Evolutionary conservation across 2,113 vertebrate genomes (phyloP).

Genomic region (Crotophaga sulcirostris): DNA sequence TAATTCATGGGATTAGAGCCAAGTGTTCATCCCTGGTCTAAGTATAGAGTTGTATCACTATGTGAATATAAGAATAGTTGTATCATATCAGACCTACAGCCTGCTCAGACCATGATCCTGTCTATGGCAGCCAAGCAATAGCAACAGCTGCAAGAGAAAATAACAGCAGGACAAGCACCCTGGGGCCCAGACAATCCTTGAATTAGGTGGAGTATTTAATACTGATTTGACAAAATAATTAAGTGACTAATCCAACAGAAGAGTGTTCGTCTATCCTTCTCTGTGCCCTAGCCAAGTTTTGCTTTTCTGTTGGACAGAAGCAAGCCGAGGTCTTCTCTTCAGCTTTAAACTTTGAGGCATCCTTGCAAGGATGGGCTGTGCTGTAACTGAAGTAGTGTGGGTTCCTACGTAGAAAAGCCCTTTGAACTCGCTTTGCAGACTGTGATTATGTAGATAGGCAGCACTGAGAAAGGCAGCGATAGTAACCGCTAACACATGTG

Average conservation of each 20-base stretch:
- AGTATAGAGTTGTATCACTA: background rate
- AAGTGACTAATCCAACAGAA: rapidly evolving
- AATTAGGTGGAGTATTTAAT: background rate
- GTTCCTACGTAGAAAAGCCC: background rate
- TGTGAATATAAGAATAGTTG: background rate
- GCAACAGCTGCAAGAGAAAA: background rate
- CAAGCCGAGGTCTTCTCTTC: background rate
- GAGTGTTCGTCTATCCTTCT: background rate
- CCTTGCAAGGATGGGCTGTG: background rate
- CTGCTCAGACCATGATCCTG: background rate
- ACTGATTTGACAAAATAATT: background rate
- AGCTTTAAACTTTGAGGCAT: background rate
- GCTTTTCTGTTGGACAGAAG: background rate
- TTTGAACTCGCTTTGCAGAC: background rate
- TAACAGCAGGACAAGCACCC: background rate
- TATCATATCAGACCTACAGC: background rate
- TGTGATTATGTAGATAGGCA: background rate
- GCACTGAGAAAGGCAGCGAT: background rate
- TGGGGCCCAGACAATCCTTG: background rate
- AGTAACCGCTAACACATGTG: slow-evolving; percentile 69
- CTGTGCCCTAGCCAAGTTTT: background rate
- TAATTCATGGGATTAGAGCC: background rate
- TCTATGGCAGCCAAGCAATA: background rate
- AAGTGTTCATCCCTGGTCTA: background rate
- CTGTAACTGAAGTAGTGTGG: background rate